A percentile compares a stretch with the other conserved stretches of the same genome.
phyloP scores from a whole-genome alignment of 2,888 invertebrate species.

The Sarcophaga variegata region DNA sequence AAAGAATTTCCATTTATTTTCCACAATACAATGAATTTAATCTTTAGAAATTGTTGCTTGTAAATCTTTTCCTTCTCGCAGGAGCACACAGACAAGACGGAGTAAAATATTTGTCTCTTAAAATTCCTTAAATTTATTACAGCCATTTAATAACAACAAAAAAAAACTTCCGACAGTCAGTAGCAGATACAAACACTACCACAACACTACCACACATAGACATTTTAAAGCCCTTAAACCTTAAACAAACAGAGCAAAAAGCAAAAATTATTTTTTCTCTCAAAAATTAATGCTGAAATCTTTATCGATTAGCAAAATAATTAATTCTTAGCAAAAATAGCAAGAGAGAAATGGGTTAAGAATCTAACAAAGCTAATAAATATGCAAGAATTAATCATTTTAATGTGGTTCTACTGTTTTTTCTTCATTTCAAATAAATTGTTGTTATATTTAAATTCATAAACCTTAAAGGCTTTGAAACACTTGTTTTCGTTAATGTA shows the following conservation, averaged over 20 bases:
- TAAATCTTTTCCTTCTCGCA: neutral
- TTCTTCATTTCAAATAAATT: neutral
- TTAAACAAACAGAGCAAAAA: constrained; percentile 1
- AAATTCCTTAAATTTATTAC: constrained; percentile 33
- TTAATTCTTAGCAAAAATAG: neutral
- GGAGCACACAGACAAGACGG: neutral
- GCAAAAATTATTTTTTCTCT: neutral
- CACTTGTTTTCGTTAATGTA: neutral
- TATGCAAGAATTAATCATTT: constrained; percentile 7
- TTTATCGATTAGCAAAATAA: constrained; percentile 4
- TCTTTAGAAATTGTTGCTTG: constrained; percentile 7
- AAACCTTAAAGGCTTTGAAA: neutral
- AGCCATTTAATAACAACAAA: constrained; percentile 14
- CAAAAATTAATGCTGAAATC: neutral
- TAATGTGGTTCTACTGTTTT: neutral
- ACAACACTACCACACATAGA: neutral
- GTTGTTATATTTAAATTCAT: neutral
- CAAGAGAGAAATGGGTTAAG: neutral
- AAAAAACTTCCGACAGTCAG: neutral
- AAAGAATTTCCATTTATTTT: constrained; percentile 30
- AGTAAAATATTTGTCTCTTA: constrained; percentile 28
- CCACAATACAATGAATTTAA: constrained; percentile 14
- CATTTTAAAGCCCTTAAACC: neutral
- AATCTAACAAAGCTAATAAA: neutral
- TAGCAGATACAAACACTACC: neutral